phyloP scores from a whole-genome alignment of 2,888 invertebrate genomes.

The Lissonota sp. region DNA sequence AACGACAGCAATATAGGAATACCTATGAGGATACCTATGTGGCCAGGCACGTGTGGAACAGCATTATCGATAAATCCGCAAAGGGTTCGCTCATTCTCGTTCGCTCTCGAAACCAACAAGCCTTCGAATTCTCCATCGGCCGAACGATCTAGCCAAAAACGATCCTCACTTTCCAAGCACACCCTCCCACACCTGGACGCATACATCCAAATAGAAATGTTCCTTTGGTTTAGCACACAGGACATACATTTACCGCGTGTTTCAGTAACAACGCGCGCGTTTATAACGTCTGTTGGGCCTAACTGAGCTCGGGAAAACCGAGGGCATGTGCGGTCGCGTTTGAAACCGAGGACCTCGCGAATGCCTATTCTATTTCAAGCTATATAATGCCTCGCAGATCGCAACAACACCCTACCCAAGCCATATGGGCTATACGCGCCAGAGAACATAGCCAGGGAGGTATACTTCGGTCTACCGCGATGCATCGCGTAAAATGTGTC shows the following conservation, averaged over 20 bases:
- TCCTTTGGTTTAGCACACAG: constrained; percentile 22
- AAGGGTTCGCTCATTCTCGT: constrained; percentile 70
- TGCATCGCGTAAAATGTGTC: constrained; percentile 48
- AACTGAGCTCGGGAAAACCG: constrained; percentile 77
- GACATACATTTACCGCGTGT: constrained; percentile 12
- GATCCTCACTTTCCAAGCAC: neutral
- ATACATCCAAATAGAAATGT: constrained; percentile 6
- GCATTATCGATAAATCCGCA: constrained; percentile 82
- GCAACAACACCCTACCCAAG: constrained; percentile 20
- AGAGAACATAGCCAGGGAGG: constrained; percentile 14
- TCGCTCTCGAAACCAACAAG: constrained; percentile 23
- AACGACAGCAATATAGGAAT: constrained; percentile 29
- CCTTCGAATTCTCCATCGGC: constrained; percentile 26
- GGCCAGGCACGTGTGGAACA: constrained; percentile 62
- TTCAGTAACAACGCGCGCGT: constrained; percentile 12
- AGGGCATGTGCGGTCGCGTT: constrained; percentile 75
- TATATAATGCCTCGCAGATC: constrained; percentile 63
- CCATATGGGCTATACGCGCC: neutral
- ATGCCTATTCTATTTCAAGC: constrained; percentile 68
- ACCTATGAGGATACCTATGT: constrained; percentile 47
- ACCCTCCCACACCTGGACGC: too few species aligned
- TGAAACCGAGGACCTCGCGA: constrained; percentile 69
- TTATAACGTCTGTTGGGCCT: constrained; percentile 64
- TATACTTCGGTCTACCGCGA: constrained; percentile 52
- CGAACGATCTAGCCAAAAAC: constrained; percentile 42